Base-by-base conservation (phyloP, 2,888 invertebrate genomes). In the Drosophila nr. medialis region DNA sequence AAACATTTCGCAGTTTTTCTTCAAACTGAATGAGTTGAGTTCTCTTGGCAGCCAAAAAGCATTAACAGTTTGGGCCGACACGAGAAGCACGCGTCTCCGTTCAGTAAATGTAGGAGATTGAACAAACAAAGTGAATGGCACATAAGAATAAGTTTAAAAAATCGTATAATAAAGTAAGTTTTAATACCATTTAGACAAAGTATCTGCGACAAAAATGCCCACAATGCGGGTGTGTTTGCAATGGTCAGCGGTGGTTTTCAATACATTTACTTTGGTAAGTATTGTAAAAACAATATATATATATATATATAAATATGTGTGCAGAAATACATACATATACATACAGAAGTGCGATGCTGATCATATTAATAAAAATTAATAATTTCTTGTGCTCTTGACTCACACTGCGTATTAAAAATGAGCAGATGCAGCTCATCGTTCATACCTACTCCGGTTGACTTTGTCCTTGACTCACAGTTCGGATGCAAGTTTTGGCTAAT, bases 211-310 rank as follows among this genome's bases (percentile, higher is more conserved):
- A 64, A 68, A 29, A 40, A 91, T 89, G 91, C 75, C 88, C 36
- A 84, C 91, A 48, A 60, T 83, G 36, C 89, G 91, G 76, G 83
- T 88, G 73, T 90, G 86, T 72, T 72, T 91, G 64, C 91, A 91
- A 77, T 92, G 92, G 92, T 77, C 88, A 24, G 76, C 89, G 45
- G 81, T 91, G 10, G 66, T 90, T 15, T 91, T 86, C 72, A 91
- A 88, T 69, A 83, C 84, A 13, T 56, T 91, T 34, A 90, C 89
- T 64, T 76, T 91, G 90, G 91, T 91, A 72, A 90, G 91, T 66
- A 45, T 13, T 36, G 1, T 10, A 21, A 18, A 29, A 24, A 48
- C 13, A 15, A 40, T 13, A 18, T 10, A 18, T n/a, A 48, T 60
- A 10, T 13, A 15, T 6, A 13, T 11, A 27, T n/a, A 45, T 55